Base-by-base conservation (phyloP, 2,113 vertebrate genomes). In the Pseudorhombus dupliciocellatus region DNA sequence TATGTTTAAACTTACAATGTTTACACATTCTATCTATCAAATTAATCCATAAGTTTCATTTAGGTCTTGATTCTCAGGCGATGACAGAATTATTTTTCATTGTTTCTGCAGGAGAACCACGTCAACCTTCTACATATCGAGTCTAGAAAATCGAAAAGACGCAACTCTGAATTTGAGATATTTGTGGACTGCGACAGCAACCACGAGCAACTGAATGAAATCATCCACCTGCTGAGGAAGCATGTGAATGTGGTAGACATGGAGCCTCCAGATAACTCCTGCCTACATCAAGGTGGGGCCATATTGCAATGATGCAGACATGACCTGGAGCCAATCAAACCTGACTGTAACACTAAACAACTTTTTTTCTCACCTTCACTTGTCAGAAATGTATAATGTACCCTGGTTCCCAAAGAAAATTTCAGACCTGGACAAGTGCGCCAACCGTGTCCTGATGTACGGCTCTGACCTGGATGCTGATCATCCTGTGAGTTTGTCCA, bases 331-430 rank as follows among this genome's bases (percentile, higher is more conserved):
- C 4, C n/a, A 2, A 14, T 21, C 34, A 16, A 28, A 28, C 15
- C 2, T 3, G 48, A 66, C 22, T 6, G 18, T 18, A 24, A 52
- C 8, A 63, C 12, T 34, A 9, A 63, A 44, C 0, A 58, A 52
- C 0, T 2, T 9, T 40, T 62, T 40, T 40, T 46, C 74, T 50
- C 40, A 22, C 68, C 42, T 53, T 50, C 75, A 91, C 54, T 53
- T 73, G 73, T 62, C 82, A 98, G 97, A 92, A 73, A 94, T 96
- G 93, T 95, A 95, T 70, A 91, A 88, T 15, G 77, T 95, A 44
- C 96, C 96, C 52, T 99, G 97, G 98, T 99, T 99, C 88, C 98
- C 98, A 0, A 97, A 95, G 92, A 98, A 96, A 93, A 96, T 98
- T 84, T 95, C 97, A 37, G 97, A 99, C 87, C 90, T 99, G 92